Base-by-base conservation (phyloP, 1,140 invertebrate species). In the Chrysoperla carnea region DNA sequence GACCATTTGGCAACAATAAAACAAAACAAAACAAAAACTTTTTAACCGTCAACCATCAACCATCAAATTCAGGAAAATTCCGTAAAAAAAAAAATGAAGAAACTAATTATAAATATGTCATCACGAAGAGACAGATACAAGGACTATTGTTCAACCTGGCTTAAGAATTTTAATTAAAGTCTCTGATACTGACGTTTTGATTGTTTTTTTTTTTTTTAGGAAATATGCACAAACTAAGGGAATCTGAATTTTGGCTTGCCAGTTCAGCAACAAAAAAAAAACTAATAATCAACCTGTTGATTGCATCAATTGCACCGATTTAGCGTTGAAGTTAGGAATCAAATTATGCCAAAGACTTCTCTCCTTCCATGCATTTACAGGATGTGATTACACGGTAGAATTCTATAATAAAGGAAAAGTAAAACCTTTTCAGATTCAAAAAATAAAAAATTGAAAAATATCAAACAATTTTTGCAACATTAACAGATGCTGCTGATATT, bases 361-460 rank as follows among this genome's bases (percentile, higher is more conserved):
- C 7, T 55, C 54, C 0, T 59, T 53, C 38, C 57, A 59, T 50
- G 56, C 54, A n/a, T 61, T 48, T 45, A 58, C 57, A 33, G 55
- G 57, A 31, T 58, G 49, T 40, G 54, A 60, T 51, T 59, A 59
- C 37, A 56, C 54, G 9, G 54, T 53, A 27, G 50, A 50, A 35
- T 61, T 60, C 53, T 48, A 52, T 31, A 53, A 53, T 15, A 59
- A 58, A 56, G 54, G 56, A 27, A 60, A 57, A 49, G 44, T 59
- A 15, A 45, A 45, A 45, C 53, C 54, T 43, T 60, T 55, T 37
- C 35, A 56, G 41, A 33, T 46, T 48, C 44, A 8, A 58, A 55
- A 50, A 50, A 54, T 45, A 39, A 48, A 48, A 43, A 45, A 43
- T 52, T 45, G 41, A 48, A 48, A 43, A 45, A 43, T 52, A 49